phyloP scores from a whole-genome alignment of 1,140 invertebrate species.

The Lepeophtheirus salmonis region DNA sequence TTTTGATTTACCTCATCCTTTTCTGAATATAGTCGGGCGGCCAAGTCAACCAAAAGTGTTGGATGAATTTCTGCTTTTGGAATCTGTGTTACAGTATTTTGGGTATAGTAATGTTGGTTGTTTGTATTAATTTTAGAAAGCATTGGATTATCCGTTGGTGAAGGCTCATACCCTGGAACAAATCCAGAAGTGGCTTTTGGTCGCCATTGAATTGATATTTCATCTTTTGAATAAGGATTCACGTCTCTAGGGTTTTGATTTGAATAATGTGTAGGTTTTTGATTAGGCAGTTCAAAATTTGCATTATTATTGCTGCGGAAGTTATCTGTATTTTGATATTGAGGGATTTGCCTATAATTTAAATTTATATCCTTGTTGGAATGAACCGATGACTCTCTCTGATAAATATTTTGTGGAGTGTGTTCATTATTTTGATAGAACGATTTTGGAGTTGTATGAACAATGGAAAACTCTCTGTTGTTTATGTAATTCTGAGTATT shows the following conservation, averaged over 20 bases:
- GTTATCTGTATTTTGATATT: background rate
- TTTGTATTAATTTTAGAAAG: background rate
- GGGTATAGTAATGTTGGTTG: background rate
- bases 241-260: background rate
- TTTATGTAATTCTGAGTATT: background rate
- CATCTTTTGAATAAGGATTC: background rate
- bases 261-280: too few relatives aligned
- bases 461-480: background rate
- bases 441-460: too few relatives aligned
- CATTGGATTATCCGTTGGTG: background rate
- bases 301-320: background rate
- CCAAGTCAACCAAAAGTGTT: background rate
- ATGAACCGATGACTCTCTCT: background rate
- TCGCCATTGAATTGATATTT: background rate
- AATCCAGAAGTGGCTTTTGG: background rate
- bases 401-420: too few relatives aligned
- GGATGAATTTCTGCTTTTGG: background rate
- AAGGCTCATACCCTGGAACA: background rate
- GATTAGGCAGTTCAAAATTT: background rate
- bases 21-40: background rate
- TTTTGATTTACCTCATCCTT: background rate
- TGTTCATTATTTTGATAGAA: too few relatives aligned
- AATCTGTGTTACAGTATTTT: too few relatives aligned
- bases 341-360: background rate
- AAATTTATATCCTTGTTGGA: background rate